Percentiles rank a stretch among this genome's conserved stretches.
phyloP scores from a whole-genome alignment of 2,888 invertebrate species.

The Meiosimyza platycephala region DNA sequence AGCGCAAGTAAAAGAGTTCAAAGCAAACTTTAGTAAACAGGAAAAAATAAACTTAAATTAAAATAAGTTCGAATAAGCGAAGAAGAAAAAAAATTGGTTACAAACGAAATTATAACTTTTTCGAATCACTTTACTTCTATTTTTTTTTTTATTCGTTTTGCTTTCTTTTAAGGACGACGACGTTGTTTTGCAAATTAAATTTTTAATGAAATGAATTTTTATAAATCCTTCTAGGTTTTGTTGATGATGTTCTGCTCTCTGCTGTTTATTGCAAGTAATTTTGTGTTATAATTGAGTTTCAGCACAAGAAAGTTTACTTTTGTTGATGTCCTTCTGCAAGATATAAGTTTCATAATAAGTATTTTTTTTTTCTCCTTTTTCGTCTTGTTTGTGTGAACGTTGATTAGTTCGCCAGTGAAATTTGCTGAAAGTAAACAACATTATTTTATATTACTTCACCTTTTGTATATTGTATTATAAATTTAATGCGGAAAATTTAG shows the following conservation, averaged over 20 bases:
- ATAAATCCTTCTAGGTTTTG: background rate
- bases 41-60: background rate
- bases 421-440: no score
- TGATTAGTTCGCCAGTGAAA: background rate
- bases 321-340: slow-evolving; percentile 21
- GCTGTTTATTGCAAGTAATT: slow-evolving; percentile 32
- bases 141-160: background rate
- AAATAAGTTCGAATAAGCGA: background rate
- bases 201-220: slow-evolving; percentile 33
- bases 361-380: background rate
- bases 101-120: slow-evolving; percentile 32
- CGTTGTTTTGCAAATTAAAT: slow-evolving; percentile 30
- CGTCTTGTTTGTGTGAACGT: background rate
- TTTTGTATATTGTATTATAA: no score
- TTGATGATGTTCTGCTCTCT: background rate
- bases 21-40: slow-evolving; percentile 7
- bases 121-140: slow-evolving; percentile 23
- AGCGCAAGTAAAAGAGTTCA: background rate
- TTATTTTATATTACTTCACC: no score
- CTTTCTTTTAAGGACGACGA: slow-evolving; percentile 5
- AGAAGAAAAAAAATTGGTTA: background rate
- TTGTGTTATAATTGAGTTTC: slow-evolving; percentile 33
- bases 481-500: no score
- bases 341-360: slow-evolving; percentile 2
- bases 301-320: slow-evolving; percentile 27